These are phyloP conservation scores for Tenthredo amoena DNA, from an alignment of 2,888 invertebrate species.

Conservation along the genomic window DNA sequence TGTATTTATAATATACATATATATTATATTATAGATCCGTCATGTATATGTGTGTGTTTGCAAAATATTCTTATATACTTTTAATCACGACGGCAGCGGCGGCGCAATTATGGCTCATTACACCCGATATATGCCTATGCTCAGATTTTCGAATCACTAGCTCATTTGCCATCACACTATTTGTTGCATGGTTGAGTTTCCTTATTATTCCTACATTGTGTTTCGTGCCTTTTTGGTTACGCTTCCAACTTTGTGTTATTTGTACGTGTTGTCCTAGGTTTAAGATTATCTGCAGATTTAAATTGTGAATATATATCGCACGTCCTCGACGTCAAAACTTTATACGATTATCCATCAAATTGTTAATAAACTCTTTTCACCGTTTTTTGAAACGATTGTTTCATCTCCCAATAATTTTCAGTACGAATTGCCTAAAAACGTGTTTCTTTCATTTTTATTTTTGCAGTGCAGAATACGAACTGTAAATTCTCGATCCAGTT, in stretches of 20 bases:
- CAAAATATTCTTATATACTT: conserved; percentile 42
- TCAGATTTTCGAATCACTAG: conserved; percentile 51
- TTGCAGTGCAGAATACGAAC: neutral
- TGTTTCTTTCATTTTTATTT: neutral
- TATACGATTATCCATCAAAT: neutral
- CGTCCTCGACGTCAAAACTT: neutral
- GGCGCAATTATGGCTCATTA: conserved; percentile 27
- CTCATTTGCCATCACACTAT: conserved; percentile 64
- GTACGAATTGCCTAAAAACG: neutral
- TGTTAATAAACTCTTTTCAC: neutral
- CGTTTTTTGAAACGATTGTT: neutral
- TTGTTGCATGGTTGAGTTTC: conserved; percentile 78
- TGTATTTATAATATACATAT: conserved; percentile 55
- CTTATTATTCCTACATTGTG: conserved; percentile 79
- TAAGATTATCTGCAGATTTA: conserved; percentile 30
- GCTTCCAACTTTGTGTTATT: conserved; percentile 74
- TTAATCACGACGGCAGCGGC: conserved; percentile 41
- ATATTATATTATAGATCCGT: conserved; percentile 48
- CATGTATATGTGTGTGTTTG: conserved; percentile 57
- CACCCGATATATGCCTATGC: conserved; percentile 41
- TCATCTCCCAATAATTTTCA: neutral
- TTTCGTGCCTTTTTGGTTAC: conserved; percentile 85
- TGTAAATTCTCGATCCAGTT: neutral
- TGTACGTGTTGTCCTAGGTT: conserved; percentile 59
- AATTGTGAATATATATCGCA: neutral